Conservation (phyloP, 2,888 invertebrate species). For the Cantharis rufa region DNA sequence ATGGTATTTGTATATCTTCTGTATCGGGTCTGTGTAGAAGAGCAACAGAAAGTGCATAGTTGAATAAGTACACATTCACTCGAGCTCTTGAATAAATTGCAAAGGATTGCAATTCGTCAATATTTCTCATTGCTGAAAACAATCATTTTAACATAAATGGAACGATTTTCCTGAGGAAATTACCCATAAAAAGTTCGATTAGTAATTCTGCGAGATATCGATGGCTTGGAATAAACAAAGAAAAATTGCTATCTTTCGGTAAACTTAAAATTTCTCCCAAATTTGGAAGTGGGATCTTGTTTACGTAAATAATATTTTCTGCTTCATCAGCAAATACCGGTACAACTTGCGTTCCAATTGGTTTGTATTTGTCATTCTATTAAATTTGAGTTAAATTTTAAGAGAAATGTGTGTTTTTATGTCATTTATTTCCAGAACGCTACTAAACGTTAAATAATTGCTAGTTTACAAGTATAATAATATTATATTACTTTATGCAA, state of each 20-base stretch:
- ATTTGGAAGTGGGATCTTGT: conserved; percentile 60
- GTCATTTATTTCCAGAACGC: too few species aligned
- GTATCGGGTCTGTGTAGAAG: conserved; percentile 75
- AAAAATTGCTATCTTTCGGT: conserved; percentile 68
- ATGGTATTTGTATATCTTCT: conserved; percentile 69
- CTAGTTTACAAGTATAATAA: too few species aligned
- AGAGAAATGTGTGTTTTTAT: too few species aligned
- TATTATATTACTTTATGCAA: too few species aligned
- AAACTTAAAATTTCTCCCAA: conserved; percentile 63
- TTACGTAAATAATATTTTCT: conserved; percentile 60
- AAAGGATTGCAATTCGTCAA: conserved; percentile 72
- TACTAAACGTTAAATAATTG: too few species aligned
- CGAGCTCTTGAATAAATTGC: conserved; percentile 73
- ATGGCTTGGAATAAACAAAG: conserved; percentile 75
- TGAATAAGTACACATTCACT: conserved; percentile 79
- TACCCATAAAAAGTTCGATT: conserved; percentile 70
- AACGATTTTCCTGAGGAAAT: conserved; percentile 34
- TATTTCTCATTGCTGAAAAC: conserved; percentile 65
- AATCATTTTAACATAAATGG: conserved; percentile 9
- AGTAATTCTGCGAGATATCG: conserved; percentile 71
- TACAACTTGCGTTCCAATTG: conserved; percentile 62
- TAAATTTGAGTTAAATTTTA: conserved; percentile 36
- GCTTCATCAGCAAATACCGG: conserved; percentile 64
- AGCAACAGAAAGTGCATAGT: conserved; percentile 78
- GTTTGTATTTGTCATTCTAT: conserved; percentile 59